Evolutionary conservation across 1,140 invertebrate genomes (phyloP).

Genomic region (Ylistrum balloti): DNA sequence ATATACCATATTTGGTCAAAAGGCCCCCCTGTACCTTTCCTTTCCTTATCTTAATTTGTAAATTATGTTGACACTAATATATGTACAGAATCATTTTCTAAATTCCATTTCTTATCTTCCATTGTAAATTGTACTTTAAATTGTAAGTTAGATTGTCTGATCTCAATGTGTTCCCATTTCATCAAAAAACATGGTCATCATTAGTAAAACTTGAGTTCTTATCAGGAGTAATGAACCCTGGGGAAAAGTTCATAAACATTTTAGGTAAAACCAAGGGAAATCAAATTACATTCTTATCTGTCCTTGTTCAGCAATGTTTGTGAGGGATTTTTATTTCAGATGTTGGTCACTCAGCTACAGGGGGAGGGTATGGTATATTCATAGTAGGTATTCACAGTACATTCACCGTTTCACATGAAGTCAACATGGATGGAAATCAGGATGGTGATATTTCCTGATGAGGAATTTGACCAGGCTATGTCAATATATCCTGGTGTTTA

Average conservation of each 20-base stretch:
- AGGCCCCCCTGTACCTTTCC: not conserved
- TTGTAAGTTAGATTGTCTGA: not conserved
- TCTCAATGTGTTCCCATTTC: not conserved
- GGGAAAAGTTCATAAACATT: not conserved
- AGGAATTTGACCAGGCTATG: conserved; percentile 28
- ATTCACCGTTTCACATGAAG: not conserved
- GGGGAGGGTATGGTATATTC: too few relatives aligned
- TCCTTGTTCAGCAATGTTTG: not conserved
- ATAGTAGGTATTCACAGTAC: not conserved
- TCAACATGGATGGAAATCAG: not conserved
- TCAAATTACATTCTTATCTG: conserved; percentile 11
- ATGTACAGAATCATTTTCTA: not conserved
- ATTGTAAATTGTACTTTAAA: not conserved
- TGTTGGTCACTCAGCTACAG: not conserved
- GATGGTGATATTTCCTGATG: conserved; percentile 1
- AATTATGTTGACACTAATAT: not conserved
- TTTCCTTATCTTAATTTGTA: not conserved
- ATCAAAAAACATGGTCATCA: not conserved
- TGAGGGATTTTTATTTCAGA: not conserved
- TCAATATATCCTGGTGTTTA: conserved; percentile 6
- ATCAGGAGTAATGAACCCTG: not conserved
- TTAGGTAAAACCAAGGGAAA: not conserved
- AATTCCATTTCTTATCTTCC: not conserved
- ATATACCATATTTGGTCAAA: not conserved
- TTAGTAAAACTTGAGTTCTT: not conserved